phyloP scores from a whole-genome alignment of 2,797 vertebrate genomes.

The Amblyraja radiata region DNA sequence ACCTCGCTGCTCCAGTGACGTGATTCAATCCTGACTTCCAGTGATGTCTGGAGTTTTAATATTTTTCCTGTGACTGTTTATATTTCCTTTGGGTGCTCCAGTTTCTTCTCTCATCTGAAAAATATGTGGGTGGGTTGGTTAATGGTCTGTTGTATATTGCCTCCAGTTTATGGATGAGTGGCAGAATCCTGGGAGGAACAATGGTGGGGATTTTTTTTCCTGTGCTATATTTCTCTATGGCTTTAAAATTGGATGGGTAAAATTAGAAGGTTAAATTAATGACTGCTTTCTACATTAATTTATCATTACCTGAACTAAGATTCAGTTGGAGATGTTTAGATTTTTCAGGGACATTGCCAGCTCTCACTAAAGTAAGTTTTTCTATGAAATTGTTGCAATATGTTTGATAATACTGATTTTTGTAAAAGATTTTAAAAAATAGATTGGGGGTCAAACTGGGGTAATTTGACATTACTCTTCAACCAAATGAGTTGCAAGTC shows the following conservation, averaged over 20 bases:
- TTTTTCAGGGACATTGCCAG: background rate
- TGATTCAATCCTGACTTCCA: too few relatives aligned
- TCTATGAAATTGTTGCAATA: background rate
- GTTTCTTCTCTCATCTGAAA: too few relatives aligned
- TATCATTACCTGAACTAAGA: background rate
- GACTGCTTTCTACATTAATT: background rate
- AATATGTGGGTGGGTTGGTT: too few relatives aligned
- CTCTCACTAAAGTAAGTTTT: background rate
- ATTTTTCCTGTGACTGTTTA: too few relatives aligned
- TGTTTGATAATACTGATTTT: background rate
- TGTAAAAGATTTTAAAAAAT: background rate
- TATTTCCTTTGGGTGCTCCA: too few relatives aligned
- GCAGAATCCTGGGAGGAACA: too few relatives aligned
- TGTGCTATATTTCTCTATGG: too few relatives aligned
- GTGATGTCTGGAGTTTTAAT: too few relatives aligned
- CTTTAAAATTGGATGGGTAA: background rate
- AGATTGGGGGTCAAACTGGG: background rate
- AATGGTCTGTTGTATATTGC: too few relatives aligned
- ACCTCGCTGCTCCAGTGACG: too few relatives aligned
- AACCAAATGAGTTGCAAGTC: background rate
- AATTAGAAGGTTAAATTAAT: background rate
- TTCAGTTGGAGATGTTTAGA: background rate
- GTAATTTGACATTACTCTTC: background rate
- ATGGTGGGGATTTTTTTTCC: too few relatives aligned
- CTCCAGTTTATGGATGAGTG: too few relatives aligned